Evolutionary conservation across 2,797 vertebrate species (phyloP), one percentile per base, ranked within the genome.

Genomic region (Xenentodon cancila): DNA sequence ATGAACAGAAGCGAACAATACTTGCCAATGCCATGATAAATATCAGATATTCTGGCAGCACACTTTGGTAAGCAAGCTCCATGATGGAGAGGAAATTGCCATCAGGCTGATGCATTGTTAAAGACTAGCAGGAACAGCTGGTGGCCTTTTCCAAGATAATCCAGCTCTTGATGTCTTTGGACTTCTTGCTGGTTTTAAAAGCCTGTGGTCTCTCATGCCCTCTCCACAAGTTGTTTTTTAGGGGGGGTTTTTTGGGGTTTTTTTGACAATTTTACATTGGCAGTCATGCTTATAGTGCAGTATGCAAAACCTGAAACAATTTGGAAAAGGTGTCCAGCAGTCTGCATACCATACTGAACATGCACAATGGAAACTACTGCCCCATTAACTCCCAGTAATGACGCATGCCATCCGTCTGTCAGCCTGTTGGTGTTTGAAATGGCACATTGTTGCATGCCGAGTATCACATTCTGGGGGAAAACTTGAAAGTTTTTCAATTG

Each of bases 21-120:
- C 46, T 85, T 91, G 78, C 80, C 92, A 87, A 89, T 86, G 87
- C 60, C 81, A 86, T 86, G 72, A 80, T 86, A 92, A 92, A 88
- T 90, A 91, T 84, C 84, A 92, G 87, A 91, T 74, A 79, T 27
- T 50, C 70, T 86, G 79, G 80, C 80, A 85, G 68, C 78, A 64
- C 84, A 84, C 81, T 87, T 57, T 75, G 68, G 78, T 92, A 92
- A 92, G 79, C 71, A 86, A n/a, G 60, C 56, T 66, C 81, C 71
- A 20, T 86, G 84, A 91, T 85, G 59, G 90, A 89, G 62, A 77
- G 75, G 44, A 72, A 72, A 42, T 80, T 58, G 82, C 82, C 65
- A 76, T 79, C 80, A 45, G 84, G 69, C 56, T 87, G 79, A 85
- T 90, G 84, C 82, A 89, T 74, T 80, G 90, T 78, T 83, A 84